Percentiles rank a stretch among this genome's conserved stretches.
Conservation (phyloP, 2,888 invertebrate genomes). For the Nycteola revayana region DNA sequence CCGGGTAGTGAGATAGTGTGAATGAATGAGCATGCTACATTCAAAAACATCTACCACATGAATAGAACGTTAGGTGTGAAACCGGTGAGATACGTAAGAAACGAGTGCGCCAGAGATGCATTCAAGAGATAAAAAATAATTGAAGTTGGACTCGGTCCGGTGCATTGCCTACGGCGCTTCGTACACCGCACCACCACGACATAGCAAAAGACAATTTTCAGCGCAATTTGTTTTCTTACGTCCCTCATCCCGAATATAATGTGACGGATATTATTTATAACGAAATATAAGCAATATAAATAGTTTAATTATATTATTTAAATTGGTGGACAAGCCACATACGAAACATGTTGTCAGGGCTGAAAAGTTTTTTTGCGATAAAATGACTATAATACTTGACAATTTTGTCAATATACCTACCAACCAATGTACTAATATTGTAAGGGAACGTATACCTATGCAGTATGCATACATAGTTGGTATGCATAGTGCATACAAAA, state of each 20-base stretch:
- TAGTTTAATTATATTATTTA: no score
- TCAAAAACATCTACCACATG: conserved; percentile 36
- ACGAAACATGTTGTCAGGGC: no score
- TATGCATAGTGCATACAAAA: no score
- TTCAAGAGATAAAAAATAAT: conserved; percentile 66
- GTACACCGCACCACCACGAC: conserved; percentile 27
- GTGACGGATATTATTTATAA: conserved; percentile 2
- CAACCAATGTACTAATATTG: no score
- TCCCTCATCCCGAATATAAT: conserved; percentile 16
- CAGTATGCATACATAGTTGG: no score
- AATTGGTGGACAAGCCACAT: no score
- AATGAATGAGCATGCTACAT: conserved; percentile 18
- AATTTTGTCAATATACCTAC: no score
- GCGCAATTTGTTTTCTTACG: conserved; percentile 28
- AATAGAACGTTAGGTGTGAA: conserved; percentile 57
- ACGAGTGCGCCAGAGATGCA: conserved; percentile 49
- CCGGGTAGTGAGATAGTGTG: no score
- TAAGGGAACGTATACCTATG: no score
- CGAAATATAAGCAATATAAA: no score
- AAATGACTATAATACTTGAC: no score
- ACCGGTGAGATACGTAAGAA: conserved; percentile 46
- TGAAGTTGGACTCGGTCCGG: conserved; percentile 58
- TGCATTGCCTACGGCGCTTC: conserved; percentile 19
- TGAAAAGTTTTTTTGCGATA: no score
- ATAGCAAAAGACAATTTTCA: conserved; percentile 33